Evolutionary conservation across 2,797 vertebrate genomes (phyloP), one percentile per base, ranked within the genome.

Genomic region (Gymnoscopelus braueri): DNA sequence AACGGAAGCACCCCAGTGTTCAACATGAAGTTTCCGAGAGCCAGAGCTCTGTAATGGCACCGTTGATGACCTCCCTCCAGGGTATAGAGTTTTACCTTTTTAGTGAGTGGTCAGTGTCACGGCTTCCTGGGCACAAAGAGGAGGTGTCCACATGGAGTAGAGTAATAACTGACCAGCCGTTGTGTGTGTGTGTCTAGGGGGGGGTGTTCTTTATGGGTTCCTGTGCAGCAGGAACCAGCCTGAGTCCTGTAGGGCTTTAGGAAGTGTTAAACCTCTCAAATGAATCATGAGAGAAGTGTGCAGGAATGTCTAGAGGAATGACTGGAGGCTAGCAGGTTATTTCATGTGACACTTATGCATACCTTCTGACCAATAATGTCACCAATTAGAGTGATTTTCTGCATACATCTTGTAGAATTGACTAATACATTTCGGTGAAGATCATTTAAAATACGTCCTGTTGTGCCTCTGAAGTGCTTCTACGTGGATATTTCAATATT

Each of bases 41-140:
- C 7, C 60, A 29, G 1, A 0, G 5, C 60, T 65, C 54, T 51
- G 54, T 75, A 57, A 71, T 32, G n/a, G 68, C 61, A 59, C 5
- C 2, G 60, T 76, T 79, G 70, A 76, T 64, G 68, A 72, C 75
- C 71, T 72, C 67, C 75, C 69, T 48, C 60, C 48, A 29, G 26
- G 26, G 26, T 29, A 2, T 29, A 2, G 39, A 44, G 39, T 8
- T 44, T 44, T 44, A 44, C 39, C 39, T 44, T 44, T 8, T 24
- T 58, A 65, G 70, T 12, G 63, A 81, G 68, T 26, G 52, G 72
- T 50, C 69, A 66, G 60, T 71, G 79, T 84, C 72, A 71, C 48
- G 8, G 65, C 61, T 81, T 78, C 73, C 63, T 76, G 76, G 2
- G 3, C 71, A 78, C 74, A 82, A 75, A 83, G 66, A 81, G 62